Conservation (phyloP, 2,888 invertebrate genomes). For the Tubulanus polymorphus region DNA sequence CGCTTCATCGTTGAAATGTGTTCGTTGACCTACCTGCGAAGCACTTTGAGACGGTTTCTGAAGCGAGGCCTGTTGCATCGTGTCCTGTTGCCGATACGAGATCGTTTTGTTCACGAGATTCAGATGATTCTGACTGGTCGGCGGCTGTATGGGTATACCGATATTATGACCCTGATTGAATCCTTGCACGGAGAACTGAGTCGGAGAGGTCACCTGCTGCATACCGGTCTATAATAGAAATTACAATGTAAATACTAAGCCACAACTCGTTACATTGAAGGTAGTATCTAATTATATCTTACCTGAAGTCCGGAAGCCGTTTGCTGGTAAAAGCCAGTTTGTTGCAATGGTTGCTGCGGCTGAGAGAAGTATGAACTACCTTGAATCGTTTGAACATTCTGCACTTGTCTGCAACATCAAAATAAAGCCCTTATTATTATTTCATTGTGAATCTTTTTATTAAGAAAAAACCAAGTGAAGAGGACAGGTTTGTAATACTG, state of each 20-base stretch:
- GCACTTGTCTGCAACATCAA: conserved; percentile 8
- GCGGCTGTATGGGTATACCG: conserved; percentile 31
- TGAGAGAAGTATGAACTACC: conserved; percentile 49
- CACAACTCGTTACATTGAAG: not conserved
- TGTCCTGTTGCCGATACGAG: conserved; percentile 22
- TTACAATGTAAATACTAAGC: conserved; percentile 7
- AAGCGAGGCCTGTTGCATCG: conserved; percentile 26
- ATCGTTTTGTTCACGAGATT: not conserved
- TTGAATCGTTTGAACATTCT: conserved; percentile 55
- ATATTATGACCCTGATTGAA: conserved; percentile 44
- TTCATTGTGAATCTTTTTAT: no score
- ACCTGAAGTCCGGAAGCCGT: conserved; percentile 36
- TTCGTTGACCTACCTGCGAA: conserved; percentile 1
- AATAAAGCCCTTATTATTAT: no score
- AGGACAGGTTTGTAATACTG: not conserved
- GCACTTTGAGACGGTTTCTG: conserved; percentile 20
- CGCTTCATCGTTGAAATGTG: no score
- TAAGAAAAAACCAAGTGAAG: not conserved
- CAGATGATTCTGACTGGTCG: conserved; percentile 12
- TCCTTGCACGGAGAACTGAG: conserved; percentile 56
- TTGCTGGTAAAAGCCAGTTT: conserved; percentile 48
- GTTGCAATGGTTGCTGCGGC: conserved; percentile 48
- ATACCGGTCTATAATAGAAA: conserved; percentile 30
- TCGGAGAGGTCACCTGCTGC: conserved; percentile 46
- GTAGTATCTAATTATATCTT: conserved; percentile 5